Evolutionary conservation across 64 coral and sea anemone species (phyloP).

Genomic region (Montipora cactus): DNA sequence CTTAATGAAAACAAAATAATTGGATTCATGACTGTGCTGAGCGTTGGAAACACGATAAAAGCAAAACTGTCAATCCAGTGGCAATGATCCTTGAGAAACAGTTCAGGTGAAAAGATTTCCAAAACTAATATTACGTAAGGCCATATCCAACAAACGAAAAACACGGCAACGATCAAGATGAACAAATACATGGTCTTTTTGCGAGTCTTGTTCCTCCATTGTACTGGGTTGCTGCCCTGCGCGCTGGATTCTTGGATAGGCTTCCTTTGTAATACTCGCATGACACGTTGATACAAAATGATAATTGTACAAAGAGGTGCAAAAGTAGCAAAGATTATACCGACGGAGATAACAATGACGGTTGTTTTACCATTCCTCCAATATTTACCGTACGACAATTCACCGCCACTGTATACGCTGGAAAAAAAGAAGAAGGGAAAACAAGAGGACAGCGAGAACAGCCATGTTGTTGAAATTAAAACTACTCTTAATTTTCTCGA

Average conservation of each 20-base stretch:
- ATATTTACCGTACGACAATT: background rate
- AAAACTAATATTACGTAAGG: background rate
- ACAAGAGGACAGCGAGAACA: background rate
- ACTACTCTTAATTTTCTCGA: background rate
- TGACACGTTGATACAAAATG: background rate
- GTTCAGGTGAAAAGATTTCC: background rate
- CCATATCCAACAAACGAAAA: background rate
- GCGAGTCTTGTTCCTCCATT: background rate
- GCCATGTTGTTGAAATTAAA: background rate
- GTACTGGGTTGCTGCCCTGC: background rate
- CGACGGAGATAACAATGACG: background rate
- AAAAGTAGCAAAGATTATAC: too few species aligned
- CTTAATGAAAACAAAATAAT: background rate
- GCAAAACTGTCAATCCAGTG: background rate
- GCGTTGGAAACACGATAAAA: background rate
- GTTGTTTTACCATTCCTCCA: too few species aligned
- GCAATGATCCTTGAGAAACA: background rate
- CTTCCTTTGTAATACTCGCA: background rate
- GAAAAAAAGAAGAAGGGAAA: background rate
- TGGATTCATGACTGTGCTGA: slow-evolving; percentile 4
- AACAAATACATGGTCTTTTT: background rate
- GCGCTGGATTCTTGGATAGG: too few species aligned
- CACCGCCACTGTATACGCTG: too few species aligned
- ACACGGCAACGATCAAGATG: background rate
- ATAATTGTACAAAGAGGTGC: background rate